Evolutionary conservation across 2,888 invertebrate genomes (phyloP), one percentile per base, ranked within the genome.

Genomic region (Alloscopus bannaensis): DNA sequence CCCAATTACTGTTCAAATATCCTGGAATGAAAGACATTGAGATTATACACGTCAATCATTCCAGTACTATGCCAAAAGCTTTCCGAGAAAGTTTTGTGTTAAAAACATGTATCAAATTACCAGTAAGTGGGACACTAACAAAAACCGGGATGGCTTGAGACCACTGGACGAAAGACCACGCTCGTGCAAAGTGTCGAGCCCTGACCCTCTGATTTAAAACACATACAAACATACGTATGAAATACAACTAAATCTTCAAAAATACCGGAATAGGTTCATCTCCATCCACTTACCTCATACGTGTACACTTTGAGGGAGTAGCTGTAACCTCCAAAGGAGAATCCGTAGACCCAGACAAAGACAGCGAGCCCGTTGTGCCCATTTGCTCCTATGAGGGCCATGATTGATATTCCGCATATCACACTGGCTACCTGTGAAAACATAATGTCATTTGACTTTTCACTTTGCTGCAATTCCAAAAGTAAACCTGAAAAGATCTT

Each of bases 241-340:
- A n/a, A n/a, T n/a, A n/a, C n/a, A n/a, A n/a, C n/a, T n/a, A n/a
- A n/a, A n/a, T n/a, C n/a, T n/a, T n/a, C n/a, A n/a, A n/a, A n/a
- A n/a, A n/a, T n/a, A n/a, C n/a, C n/a, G n/a, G n/a, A n/a, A n/a
- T n/a, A n/a, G n/a, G n/a, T n/a, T n/a, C n/a, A n/a, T n/a, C n/a
- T n/a, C n/a, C n/a, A n/a, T n/a, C n/a, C n/a, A n/a, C n/a, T n/a
- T n/a, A n/a, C n/a, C n/a, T 96, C 95, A 88, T 95, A 95, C 0
- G 94, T 94, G 89, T 95, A 95, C 93, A 95, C 94, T 89, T 95
- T 96, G 81, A 96, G 90, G 59, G 95, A 93, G 88, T 95, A 95
- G 88, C 94, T 94, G 89, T 95, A 95, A 6, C 95, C 95, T 55
- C 96, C 96, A 88, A 94, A 94, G 88, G 94, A 95, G 86, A 95